phyloP scores from a whole-genome alignment of 2,797 vertebrate species.

The Loriculus beryllinus region DNA sequence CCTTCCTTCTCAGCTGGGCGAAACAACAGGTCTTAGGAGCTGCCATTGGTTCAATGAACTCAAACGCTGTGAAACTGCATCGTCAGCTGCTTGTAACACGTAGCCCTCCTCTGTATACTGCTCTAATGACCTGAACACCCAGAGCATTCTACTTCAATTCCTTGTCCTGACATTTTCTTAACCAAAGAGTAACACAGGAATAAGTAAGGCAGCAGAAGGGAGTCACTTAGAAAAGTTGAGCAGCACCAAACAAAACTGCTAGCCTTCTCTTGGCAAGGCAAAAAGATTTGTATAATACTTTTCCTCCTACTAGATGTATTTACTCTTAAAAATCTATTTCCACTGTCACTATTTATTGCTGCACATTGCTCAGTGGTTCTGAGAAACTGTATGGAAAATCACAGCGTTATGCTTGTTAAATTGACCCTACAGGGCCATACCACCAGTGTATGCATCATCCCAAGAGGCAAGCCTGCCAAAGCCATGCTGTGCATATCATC shows the following conservation, averaged over 20 bases:
- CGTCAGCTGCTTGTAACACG: neutral
- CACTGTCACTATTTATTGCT: conserved; percentile 58
- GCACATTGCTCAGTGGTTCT: conserved; percentile 17
- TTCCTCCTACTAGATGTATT: conserved; percentile 50
- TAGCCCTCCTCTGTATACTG: neutral
- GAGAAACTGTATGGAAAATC: conserved; percentile 69
- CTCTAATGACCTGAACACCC: neutral
- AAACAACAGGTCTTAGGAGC: neutral
- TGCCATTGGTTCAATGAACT: neutral
- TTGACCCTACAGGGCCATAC: conserved; percentile 55
- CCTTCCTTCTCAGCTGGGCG: neutral
- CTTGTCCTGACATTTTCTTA: neutral
- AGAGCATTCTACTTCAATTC: neutral
- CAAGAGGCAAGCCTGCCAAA: conserved; percentile 56
- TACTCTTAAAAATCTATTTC: conserved; percentile 68
- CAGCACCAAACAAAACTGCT: neutral
- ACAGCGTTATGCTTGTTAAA: conserved; percentile 52
- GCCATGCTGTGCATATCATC: conserved; percentile 60
- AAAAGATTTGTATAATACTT: conserved; percentile 21
- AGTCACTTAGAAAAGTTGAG: conserved; percentile 25
- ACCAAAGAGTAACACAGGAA: neutral
- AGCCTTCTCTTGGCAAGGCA: neutral
- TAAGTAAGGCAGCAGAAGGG: neutral
- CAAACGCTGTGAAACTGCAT: neutral
- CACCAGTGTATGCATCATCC: conserved; percentile 35